Evolutionary conservation across 1,140 invertebrate species (phyloP), one percentile per base, ranked within the genome.

Genomic region (Samia ricini): DNA sequence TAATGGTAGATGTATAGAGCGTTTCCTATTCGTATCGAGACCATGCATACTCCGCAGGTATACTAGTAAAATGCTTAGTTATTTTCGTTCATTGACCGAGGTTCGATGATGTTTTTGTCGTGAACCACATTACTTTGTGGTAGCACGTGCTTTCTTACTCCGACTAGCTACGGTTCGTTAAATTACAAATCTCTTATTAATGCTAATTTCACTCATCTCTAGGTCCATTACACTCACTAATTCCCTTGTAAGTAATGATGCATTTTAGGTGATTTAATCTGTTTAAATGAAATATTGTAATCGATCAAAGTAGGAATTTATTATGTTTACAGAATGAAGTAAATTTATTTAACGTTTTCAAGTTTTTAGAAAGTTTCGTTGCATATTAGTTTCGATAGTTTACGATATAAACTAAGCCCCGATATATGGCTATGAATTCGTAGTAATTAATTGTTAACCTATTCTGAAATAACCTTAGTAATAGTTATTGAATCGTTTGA

Each of bases 21-120:
- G 49, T 65, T 60, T 65, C 54, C 58, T 54, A 51, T 61, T 61
- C 21, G 7, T 57, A 66, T 64, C 48, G 61, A 56, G 54, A 50
- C 33, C 33, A 58, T 63, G 60, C 63, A 54, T 62, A 67, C 33
- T 42, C 33, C 1, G n/a, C 33, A 42, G 33, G 56, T 29, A 36
- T 57, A 29, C 18, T 6, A 57, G 56, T 57, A 57, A 57, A 57
- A 55, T 55, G 22, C 26, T 55, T 64, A 69, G 61, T 72, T 75
- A 75, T 76, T 74, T 82, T 83, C 74, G 82, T 79, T 78, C 80
- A 67, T 80, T 81, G 82, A 83, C 78, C 80, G 75, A 74, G 58
- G 61, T 63, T 68, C 61, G 67, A 63, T 58, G 56, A 58, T 76
- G 74, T 77, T 80, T 81, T 81, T 82, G 72, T 72, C 63, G 67